Percentiles rank a stretch among this genome's conserved stretches.
Conservation (phyloP, 2,888 invertebrate genomes). For the Pachycephus smyrnensis region DNA sequence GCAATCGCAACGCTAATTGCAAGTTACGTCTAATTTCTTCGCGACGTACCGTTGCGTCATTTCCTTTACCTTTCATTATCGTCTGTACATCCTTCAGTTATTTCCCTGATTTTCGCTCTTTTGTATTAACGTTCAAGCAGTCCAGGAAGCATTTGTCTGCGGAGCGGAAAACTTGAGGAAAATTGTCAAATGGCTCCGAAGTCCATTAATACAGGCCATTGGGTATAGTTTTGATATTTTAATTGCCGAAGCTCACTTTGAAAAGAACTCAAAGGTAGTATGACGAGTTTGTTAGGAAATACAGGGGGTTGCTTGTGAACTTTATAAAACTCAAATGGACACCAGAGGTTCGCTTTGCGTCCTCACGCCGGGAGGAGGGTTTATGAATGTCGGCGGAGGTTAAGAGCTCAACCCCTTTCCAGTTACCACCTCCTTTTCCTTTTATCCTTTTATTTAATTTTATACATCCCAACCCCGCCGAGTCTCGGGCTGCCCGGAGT, state of each 20-base stretch:
- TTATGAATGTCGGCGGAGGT: slow-evolving; percentile 20
- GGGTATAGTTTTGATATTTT: neutral
- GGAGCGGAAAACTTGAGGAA: neutral
- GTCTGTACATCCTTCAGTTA: neutral
- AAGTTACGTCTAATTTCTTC: neutral
- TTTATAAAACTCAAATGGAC: neutral
- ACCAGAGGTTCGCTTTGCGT: neutral
- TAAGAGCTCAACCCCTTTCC: slow-evolving; percentile 12
- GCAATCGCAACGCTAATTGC: neutral
- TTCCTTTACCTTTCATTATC: neutral
- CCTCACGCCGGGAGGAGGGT: neutral
- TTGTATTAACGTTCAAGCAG: neutral
- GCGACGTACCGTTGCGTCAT: neutral
- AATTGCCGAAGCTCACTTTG: neutral
- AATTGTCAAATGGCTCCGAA: neutral
- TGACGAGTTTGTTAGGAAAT: neutral
- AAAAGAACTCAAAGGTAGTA: neutral
- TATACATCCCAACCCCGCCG: slow-evolving; percentile 9
- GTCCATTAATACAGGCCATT: neutral
- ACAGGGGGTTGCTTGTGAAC: neutral
- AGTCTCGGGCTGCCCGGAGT: neutral
- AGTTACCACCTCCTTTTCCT: slow-evolving; percentile 12
- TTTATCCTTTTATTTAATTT: slow-evolving; percentile 22
- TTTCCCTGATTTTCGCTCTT: neutral
- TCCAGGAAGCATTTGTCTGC: neutral